Percentiles rank a stretch among this genome's conserved stretches.
These are phyloP conservation scores for Shargacucullia verbasci DNA, from an alignment of 2,888 invertebrate genomes.

Conservation along the genomic window DNA sequence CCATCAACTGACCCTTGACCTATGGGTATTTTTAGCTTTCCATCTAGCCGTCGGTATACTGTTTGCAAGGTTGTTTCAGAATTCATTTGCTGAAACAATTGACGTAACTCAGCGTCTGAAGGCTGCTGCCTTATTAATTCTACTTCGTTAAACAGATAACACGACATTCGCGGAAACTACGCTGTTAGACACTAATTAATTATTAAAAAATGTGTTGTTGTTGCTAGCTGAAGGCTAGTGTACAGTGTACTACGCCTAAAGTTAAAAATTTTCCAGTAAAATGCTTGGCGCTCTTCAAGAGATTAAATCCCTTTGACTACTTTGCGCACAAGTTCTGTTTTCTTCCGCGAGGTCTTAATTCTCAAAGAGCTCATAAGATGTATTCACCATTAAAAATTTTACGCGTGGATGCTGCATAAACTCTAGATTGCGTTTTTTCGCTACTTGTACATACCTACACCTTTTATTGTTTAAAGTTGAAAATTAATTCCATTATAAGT, in stretches of 20 bases:
- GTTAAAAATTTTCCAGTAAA: conserved; percentile 45
- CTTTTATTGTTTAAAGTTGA: no score
- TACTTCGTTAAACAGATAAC: conserved; percentile 77
- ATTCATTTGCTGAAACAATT: conserved; percentile 86
- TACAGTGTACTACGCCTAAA: not conserved
- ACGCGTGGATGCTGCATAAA: not conserved
- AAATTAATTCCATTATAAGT: no score
- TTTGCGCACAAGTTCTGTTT: conserved; percentile 8
- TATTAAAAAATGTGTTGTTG: conserved; percentile 31
- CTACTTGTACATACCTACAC: no score
- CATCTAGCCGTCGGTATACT: conserved; percentile 66
- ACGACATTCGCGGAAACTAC: conserved; percentile 61
- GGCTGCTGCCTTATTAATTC: conserved; percentile 75
- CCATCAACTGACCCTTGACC: conserved; percentile 79
- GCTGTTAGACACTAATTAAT: conserved; percentile 48
- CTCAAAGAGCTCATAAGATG: not conserved
- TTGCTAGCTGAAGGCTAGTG: conserved; percentile 31
- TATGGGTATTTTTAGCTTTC: conserved; percentile 82
- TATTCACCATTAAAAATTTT: not conserved
- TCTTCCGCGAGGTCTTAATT: conserved; percentile 2
- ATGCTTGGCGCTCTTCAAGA: conserved; percentile 52
- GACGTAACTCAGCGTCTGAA: conserved; percentile 80
- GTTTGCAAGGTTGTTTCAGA: conserved; percentile 76
- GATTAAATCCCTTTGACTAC: conserved; percentile 51
- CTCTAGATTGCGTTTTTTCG: no score